These are phyloP conservation scores for Delphinus delphis DNA, from an alignment of 2,113 vertebrate species.

Conservation along the genomic window DNA sequence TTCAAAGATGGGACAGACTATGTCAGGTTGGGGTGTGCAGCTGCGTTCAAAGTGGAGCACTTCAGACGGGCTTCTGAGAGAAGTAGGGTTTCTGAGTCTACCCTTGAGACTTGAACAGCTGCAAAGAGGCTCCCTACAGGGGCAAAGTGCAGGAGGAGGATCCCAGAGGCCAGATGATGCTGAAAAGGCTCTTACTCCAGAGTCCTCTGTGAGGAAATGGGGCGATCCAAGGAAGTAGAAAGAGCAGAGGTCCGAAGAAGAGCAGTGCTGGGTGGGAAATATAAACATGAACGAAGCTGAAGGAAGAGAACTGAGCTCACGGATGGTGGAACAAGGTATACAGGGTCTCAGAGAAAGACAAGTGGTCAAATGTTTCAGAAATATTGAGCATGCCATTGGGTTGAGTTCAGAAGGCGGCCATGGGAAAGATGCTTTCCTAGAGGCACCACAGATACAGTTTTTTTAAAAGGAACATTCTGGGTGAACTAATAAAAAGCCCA, in stretches of 20 bases:
- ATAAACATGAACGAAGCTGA: rapidly evolving
- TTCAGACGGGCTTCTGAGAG: neutral
- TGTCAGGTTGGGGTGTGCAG: neutral
- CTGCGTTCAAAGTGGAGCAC: neutral
- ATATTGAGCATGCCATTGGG: neutral
- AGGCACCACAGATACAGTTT: neutral
- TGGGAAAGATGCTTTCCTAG: neutral
- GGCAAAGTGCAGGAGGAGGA: neutral
- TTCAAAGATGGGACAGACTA: neutral
- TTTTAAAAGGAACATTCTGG: neutral
- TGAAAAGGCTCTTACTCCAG: neutral
- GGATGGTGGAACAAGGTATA: neutral
- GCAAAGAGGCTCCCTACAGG: neutral
- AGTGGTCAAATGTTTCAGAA: neutral
- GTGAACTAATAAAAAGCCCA: neutral
- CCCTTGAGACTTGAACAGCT: neutral
- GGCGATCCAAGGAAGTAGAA: neutral
- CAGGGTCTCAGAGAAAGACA: neutral
- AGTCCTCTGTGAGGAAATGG: neutral
- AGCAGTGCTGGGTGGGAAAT: neutral
- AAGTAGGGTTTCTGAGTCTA: neutral
- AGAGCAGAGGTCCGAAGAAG: neutral
- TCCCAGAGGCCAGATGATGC: neutral
- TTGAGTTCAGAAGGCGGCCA: neutral
- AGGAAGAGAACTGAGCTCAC: neutral